Evolutionary conservation across 2,888 invertebrate genomes (phyloP).

Genomic region (Lasioglossum oenotherae): DNA sequence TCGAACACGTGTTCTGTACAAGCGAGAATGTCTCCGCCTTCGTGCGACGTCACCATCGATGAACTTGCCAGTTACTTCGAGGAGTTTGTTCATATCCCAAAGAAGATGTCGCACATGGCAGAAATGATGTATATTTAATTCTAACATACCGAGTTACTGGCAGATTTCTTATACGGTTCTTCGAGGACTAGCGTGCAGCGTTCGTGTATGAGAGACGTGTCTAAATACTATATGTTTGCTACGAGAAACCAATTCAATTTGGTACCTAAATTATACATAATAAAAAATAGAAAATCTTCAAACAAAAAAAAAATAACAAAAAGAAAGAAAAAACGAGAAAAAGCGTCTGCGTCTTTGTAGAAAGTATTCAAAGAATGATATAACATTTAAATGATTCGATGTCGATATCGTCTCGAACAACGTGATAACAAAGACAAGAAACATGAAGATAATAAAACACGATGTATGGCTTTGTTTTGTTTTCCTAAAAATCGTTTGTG

Average conservation of each 20-base stretch:
- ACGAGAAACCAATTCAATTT: constrained; percentile 62
- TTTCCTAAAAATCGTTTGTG: constrained; percentile 33
- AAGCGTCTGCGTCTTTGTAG: constrained; percentile 26
- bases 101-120: constrained; percentile 99
- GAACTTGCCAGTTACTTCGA: constrained; percentile 98
- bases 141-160: constrained; percentile 52
- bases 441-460: constrained; percentile 15
- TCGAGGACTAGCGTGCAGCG: constrained; percentile 42
- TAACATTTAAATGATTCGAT: constrained; percentile 28
- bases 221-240: constrained; percentile 60
- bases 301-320: constrained; percentile 31
- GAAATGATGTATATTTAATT: constrained; percentile 98
- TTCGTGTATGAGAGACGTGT: constrained; percentile 43
- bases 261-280: constrained; percentile 75
- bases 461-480: constrained; percentile 33
- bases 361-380: constrained; percentile 20
- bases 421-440: constrained; percentile 20
- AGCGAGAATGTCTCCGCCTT: constrained; percentile 88
- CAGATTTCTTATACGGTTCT: constrained; percentile 59
- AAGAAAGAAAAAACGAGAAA: constrained; percentile 49
- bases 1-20: constrained; percentile 91
- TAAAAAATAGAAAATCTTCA: constrained; percentile 64
- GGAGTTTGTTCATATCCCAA: constrained; percentile 97
- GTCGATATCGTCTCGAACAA: constrained; percentile 17
- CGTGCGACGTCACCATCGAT: constrained; percentile 95